Evolutionary conservation across 2,888 invertebrate species (phyloP).

Genomic region (Erebia palarica): DNA sequence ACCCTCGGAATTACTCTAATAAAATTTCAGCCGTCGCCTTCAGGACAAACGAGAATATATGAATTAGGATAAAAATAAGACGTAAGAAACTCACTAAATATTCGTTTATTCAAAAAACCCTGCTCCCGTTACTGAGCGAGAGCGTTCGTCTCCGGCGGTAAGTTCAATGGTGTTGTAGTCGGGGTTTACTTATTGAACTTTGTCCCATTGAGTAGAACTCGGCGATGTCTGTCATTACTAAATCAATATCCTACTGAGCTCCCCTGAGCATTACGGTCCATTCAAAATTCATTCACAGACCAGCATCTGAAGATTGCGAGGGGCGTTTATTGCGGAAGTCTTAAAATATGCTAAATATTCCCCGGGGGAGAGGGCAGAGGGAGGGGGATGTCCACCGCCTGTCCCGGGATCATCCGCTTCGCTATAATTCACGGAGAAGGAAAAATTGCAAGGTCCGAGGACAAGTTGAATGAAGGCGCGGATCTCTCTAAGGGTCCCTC

Average conservation of each 20-base stretch:
- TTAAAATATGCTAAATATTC: constrained; percentile 43
- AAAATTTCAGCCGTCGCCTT: no score
- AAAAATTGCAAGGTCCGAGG: constrained; percentile 44
- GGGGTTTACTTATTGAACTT: neutral
- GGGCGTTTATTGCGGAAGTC: constrained; percentile 21
- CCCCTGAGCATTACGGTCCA: constrained; percentile 4
- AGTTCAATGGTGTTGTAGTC: neutral
- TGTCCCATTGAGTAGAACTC: neutral
- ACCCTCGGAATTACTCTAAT: no score
- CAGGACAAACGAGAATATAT: neutral
- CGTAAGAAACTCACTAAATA: no score
- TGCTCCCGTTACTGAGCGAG: no score
- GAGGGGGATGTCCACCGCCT: neutral
- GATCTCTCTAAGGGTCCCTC: constrained; percentile 22
- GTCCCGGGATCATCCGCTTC: constrained; percentile 21
- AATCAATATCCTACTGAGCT: neutral
- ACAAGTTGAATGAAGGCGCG: constrained; percentile 24
- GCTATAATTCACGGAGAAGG: constrained; percentile 41
- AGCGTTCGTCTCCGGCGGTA: no score
- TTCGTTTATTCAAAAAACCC: no score
- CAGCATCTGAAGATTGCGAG: constrained; percentile 21
- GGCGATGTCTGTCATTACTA: neutral
- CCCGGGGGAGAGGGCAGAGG: constrained; percentile 12
- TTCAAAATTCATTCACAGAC: constrained; percentile 17
- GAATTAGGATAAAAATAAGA: no score